These are phyloP conservation scores for Daktulosphaira vitifoliae DNA, from an alignment of 1,140 invertebrate genomes.

Conservation along the genomic window DNA sequence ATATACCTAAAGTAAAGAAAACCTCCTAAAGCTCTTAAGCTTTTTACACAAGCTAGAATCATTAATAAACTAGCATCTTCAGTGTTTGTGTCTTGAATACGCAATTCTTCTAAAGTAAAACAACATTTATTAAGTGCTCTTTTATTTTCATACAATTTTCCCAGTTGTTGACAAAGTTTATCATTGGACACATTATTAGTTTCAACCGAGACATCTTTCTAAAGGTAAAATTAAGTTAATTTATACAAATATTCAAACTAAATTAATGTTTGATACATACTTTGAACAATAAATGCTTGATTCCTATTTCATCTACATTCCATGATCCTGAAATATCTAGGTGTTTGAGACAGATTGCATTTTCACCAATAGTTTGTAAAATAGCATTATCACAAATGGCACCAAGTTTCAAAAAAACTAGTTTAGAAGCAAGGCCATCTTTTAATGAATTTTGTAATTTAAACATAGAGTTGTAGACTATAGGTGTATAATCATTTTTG, in stretches of 20 bases:
- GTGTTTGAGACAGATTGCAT: constrained; percentile 37
- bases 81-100: constrained; percentile 42
- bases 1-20: constrained; percentile 40
- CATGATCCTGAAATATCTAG: constrained; percentile 40
- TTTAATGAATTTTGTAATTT: constrained; percentile 3
- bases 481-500: constrained; percentile 11
- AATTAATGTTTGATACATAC: constrained; percentile 15
- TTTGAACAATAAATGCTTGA: constrained; percentile 38
- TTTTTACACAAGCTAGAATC: constrained; percentile 39
- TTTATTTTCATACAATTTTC: not conserved
- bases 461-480: constrained; percentile 10
- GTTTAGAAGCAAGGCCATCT: constrained; percentile 20
- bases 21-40: constrained; percentile 39
- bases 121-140: constrained; percentile 36
- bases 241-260: no score
- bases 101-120: constrained; percentile 38
- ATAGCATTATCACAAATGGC: constrained; percentile 39
- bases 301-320: constrained; percentile 40
- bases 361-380: constrained; percentile 38
- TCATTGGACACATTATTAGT: constrained; percentile 11
- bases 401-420: constrained; percentile 5
- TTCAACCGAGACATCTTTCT: not conserved
- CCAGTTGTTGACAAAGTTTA: not conserved
- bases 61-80: constrained; percentile 39
- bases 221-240: not conserved